These are phyloP conservation scores for Eueremaeus valkanovi DNA, from an alignment of 2,888 invertebrate species.

Conservation along the genomic window DNA sequence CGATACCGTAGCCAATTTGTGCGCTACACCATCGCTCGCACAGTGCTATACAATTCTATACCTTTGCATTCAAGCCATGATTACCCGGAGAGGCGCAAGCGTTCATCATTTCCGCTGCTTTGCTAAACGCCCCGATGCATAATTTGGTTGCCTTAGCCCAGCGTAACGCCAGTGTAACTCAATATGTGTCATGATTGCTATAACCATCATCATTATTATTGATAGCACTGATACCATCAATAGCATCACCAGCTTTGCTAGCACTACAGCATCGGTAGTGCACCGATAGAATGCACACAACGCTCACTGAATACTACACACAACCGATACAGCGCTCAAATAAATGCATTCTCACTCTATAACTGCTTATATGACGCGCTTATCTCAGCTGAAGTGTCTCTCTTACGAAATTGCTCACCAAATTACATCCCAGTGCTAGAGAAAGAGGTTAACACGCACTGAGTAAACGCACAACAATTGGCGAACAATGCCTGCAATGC, in stretches of 20 bases:
- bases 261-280: not conserved
- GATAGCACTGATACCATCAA: constrained; percentile 11
- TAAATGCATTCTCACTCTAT: constrained; percentile 32
- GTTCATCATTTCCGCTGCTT: constrained; percentile 15
- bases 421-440: constrained; percentile 16
- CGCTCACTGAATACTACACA: too few relatives aligned
- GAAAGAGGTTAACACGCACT: constrained; percentile 25
- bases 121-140: constrained; percentile 24
- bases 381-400: constrained; percentile 1
- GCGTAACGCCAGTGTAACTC: constrained; percentile 8
- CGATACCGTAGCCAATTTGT: constrained; percentile 29
- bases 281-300: too few relatives aligned
- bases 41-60: constrained; percentile 3
- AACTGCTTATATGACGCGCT: constrained; percentile 21
- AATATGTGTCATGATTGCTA: constrained; percentile 29
- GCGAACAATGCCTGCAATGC: not conserved
- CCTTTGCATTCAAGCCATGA: constrained; percentile 1
- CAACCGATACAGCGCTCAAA: constrained; percentile 9
- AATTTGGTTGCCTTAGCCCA: constrained; percentile 27
- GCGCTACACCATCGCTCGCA: not conserved
- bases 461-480: constrained; percentile 24
- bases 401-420: constrained; percentile 14
- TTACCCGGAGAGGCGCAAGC: constrained; percentile 17
- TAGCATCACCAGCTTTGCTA: not conserved
- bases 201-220: constrained; percentile 25